Percentiles rank a stretch among this genome's conserved stretches.
Conservation (phyloP, 1,140 invertebrate species). For the Drosophila baimaii region DNA sequence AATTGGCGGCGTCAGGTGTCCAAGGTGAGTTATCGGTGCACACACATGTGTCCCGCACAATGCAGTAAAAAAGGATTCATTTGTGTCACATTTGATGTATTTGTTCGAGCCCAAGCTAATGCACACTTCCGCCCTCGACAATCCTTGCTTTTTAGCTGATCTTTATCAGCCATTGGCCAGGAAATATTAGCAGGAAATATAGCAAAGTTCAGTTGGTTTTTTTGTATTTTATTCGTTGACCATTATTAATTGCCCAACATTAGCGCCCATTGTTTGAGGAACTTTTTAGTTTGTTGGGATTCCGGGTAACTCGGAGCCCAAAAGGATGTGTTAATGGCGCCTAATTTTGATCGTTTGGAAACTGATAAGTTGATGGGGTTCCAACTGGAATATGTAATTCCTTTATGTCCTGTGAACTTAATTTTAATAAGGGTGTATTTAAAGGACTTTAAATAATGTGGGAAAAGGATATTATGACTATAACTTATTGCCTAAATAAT, state of each 20-base stretch:
- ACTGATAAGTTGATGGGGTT: slow-evolving; percentile 49
- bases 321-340: slow-evolving; percentile 72
- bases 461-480: background rate
- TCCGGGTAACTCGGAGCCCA: slow-evolving; percentile 1
- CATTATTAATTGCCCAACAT: slow-evolving; percentile 77
- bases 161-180: slow-evolving; percentile 46
- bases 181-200: slow-evolving; percentile 71
- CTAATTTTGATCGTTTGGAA: slow-evolving; percentile 50
- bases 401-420: background rate
- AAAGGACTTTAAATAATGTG: background rate
- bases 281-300: slow-evolving; percentile 13
- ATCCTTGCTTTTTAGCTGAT: slow-evolving; percentile 70
- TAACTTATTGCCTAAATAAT: background rate
- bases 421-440: background rate
- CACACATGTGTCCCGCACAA: slow-evolving; percentile 15
- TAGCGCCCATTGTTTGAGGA: slow-evolving; percentile 72
- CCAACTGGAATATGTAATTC: background rate
- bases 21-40: slow-evolving; percentile 43
- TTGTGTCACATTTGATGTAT: slow-evolving; percentile 73
- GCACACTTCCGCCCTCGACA: slow-evolving; percentile 61
- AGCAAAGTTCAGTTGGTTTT: slow-evolving; percentile 51
- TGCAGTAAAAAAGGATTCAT: slow-evolving; percentile 68
- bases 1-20: slow-evolving; percentile 72
- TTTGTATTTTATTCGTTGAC: slow-evolving; percentile 28
- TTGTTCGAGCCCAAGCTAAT: slow-evolving; percentile 53